Evolutionary conservation across 2,888 invertebrate genomes (phyloP).

Genomic region (Parnassius mnemosyne): DNA sequence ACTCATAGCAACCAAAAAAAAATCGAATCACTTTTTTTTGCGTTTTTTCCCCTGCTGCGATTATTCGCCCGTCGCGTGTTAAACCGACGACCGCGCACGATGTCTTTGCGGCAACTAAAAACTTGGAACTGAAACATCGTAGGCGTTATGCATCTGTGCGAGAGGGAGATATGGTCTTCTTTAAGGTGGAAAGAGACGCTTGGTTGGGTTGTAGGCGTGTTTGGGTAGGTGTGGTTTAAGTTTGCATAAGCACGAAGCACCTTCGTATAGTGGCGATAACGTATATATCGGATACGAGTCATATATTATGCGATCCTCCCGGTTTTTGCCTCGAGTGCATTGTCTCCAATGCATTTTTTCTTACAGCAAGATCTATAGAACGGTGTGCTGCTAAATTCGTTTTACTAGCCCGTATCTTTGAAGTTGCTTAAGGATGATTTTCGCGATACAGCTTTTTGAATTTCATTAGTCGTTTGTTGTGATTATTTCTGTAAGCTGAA

Average conservation of each 20-base stretch:
- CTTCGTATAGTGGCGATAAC: conserved; percentile 37
- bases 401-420: conserved; percentile 23
- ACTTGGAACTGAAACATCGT: conserved; percentile 64
- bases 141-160: conserved; percentile 62
- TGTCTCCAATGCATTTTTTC: conserved; percentile 62
- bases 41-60: conserved; percentile 38
- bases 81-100: conserved; percentile 57
- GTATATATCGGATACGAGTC: conserved; percentile 39
- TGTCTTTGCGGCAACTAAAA: conserved; percentile 74
- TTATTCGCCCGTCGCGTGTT: conserved; percentile 39
- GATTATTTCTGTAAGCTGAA: conserved; percentile 9
- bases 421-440: conserved; percentile 22
- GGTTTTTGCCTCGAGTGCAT: conserved; percentile 67
- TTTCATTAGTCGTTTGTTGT: conserved; percentile 21
- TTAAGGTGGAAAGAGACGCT: conserved; percentile 43
- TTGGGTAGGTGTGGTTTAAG: conserved; percentile 56
- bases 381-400: conserved; percentile 36
- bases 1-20: conserved; percentile 40
- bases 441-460: conserved; percentile 23
- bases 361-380: conserved; percentile 56
- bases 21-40: conserved; percentile 42
- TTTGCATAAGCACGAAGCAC: conserved; percentile 61
- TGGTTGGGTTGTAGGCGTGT: conserved; percentile 58
- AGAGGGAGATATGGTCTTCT: conserved; percentile 44
- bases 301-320: conserved; percentile 59